A percentile compares a stretch with the other conserved stretches of the same genome.
phyloP scores from a whole-genome alignment of 2,888 invertebrate species.

The Drosophila atripex region DNA sequence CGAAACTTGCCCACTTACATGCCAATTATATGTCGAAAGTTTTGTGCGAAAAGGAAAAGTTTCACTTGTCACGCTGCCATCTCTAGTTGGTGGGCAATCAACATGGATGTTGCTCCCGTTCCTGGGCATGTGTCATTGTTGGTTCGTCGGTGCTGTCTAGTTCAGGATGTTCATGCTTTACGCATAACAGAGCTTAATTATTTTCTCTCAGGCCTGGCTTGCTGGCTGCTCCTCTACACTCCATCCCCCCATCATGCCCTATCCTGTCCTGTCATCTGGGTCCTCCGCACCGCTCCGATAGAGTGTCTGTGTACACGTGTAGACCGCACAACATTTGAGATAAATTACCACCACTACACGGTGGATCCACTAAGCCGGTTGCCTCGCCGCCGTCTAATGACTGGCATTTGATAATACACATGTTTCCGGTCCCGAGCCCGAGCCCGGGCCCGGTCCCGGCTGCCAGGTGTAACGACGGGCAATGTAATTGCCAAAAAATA shows the following conservation, averaged over 20 bases:
- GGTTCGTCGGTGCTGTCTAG: conserved; percentile 16
- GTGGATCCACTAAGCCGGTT: background rate
- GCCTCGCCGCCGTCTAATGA: conserved; percentile 56
- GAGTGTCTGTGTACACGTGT: conserved; percentile 60
- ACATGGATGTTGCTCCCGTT: background rate
- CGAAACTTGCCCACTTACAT: conserved; percentile 8
- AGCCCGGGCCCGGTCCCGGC: background rate
- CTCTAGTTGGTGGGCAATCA: conserved; percentile 37
- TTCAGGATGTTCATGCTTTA: conserved; percentile 47
- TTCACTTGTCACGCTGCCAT: conserved; percentile 50
- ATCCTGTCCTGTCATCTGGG: conserved; percentile 3
- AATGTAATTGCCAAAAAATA: conserved; percentile 66
- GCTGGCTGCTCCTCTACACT: conserved; percentile 2
- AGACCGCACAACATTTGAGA: conserved; percentile 61
- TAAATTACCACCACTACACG: conserved; percentile 63
- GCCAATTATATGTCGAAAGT: conserved; percentile 6
- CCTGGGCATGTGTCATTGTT: background rate
- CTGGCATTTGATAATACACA: conserved; percentile 76
- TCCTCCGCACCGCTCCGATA: conserved; percentile 1
- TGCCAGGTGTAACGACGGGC: conserved; percentile 45
- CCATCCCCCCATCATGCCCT: background rate
- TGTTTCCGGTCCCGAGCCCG: conserved; percentile 53
- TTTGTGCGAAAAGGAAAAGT: conserved; percentile 11
- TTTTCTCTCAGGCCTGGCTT: conserved; percentile 57
- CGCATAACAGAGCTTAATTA: conserved; percentile 71